Evolutionary conservation across 2,888 invertebrate species (phyloP), one percentile per base, ranked within the genome.

Genomic region (Yponomeuta malinellus): DNA sequence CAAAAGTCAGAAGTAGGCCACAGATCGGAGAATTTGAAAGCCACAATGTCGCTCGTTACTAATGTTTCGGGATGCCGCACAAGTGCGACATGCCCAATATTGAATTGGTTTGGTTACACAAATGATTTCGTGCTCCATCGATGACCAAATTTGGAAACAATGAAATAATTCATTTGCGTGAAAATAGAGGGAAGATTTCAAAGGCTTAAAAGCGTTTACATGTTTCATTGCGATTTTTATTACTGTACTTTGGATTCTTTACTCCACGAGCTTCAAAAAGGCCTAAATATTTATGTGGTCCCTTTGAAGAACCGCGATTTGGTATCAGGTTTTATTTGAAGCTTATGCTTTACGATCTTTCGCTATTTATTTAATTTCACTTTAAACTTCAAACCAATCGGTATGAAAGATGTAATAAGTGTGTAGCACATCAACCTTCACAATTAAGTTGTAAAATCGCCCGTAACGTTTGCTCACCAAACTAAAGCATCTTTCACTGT

Each of bases 31-130:
- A 81, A 81, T 84, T 81, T 81, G 83, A 83, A 80, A 76, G 84
- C 52, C 15, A 15, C 52, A 86, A 83, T 85, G 84, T 79, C 85
- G 81, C 31, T 68, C 68, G 31, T 83, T 82, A 80, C 82, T 83
- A 83, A 83, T 83, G 83, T 83, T 83, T 82, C 81, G 70, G 75
- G 87, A 90, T 83, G 85, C 89, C 89, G 75, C 78, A 87, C 79
- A 88, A 88, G 82, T 86, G 87, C 81, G 83, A 79, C 81, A 77
- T 77, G 75, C 80, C 83, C 81, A 87, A 87, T 85, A 85, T 81
- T 82, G 83, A 87, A 89, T 89, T 87, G 84, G 85, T 84, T 89
- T 87, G 84, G 85, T 84, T 83, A 77, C 79, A 63, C 48, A 68
- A 29, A 48, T 37, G n/a, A 68, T 52, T 68, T 68, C n/a, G 67